A percentile compares a stretch with the other conserved stretches of the same genome.
phyloP scores from a whole-genome alignment of 1,140 invertebrate species.

The Monomorium pharaonis region DNA sequence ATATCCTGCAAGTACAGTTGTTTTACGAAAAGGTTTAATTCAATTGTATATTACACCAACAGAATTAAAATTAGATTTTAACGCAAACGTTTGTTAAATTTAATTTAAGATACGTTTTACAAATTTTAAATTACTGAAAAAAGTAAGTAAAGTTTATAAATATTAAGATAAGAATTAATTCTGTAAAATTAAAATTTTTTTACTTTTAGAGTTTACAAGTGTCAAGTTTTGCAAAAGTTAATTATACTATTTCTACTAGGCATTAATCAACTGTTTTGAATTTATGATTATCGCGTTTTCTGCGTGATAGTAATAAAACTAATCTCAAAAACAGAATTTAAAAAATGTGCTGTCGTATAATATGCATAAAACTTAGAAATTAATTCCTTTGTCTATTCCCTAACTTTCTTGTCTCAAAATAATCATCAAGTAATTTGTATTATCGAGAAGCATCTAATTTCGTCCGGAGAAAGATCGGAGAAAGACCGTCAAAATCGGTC shows the following conservation, averaged over 20 bases:
- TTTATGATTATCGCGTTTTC: not conserved
- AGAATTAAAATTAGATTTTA: not conserved
- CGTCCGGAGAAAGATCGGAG: not conserved
- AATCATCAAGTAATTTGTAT: not conserved
- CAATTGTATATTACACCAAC: slow-evolving; percentile 1
- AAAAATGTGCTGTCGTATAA: not conserved
- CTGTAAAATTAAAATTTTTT: not conserved
- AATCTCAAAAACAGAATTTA: not conserved
- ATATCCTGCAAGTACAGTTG: not conserved
- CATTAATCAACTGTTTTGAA: not conserved
- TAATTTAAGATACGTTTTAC: not conserved
- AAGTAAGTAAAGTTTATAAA: not conserved
- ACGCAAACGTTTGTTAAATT: not conserved
- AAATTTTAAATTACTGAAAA: not conserved
- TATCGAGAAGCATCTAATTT: slow-evolving; percentile 3
- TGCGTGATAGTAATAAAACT: not conserved
- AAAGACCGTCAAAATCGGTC: not conserved
- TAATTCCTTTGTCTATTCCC: not conserved
- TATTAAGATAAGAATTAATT: not conserved
- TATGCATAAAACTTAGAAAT: not conserved
- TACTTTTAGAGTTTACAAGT: not conserved
- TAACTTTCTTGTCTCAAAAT: not conserved
- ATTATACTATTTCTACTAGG: not conserved
- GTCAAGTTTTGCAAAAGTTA: not conserved
- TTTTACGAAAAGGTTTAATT: not conserved